Conservation (phyloP, 2,113 vertebrate genomes). For the Zootoca vivipara region DNA sequence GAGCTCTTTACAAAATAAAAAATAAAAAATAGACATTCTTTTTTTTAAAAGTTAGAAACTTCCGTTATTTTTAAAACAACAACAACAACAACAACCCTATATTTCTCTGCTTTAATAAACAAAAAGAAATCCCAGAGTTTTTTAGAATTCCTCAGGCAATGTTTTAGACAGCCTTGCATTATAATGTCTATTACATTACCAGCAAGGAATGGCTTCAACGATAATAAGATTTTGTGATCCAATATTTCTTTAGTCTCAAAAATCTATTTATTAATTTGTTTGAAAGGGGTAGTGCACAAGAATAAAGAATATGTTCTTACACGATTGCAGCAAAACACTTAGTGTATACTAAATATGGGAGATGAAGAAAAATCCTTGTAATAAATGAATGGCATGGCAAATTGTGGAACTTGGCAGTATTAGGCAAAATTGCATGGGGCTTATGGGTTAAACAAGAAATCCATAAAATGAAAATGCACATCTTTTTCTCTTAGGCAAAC, state of each 20-base stretch:
- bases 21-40: too few species aligned
- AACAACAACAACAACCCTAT: too few species aligned
- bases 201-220: background rate
- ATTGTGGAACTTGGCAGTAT: background rate
- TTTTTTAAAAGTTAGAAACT: too few species aligned
- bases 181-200: background rate
- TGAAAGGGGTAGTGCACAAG: background rate
- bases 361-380: background rate
- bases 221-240: background rate
- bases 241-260: background rate
- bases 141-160: too few species aligned
- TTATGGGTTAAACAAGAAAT: background rate
- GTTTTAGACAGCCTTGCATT: too few species aligned
- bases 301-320: background rate
- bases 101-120: too few species aligned
- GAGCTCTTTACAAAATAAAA: too few species aligned
- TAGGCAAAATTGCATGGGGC: background rate
- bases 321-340: background rate
- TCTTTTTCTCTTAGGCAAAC: background rate
- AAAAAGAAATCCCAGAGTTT: too few species aligned
- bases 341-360: background rate
- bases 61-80: too few species aligned
- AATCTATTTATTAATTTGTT: background rate
- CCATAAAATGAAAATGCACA: background rate
- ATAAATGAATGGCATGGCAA: background rate